Conservation (phyloP, 2,113 vertebrate species). For the Otocyon megalotis region DNA sequence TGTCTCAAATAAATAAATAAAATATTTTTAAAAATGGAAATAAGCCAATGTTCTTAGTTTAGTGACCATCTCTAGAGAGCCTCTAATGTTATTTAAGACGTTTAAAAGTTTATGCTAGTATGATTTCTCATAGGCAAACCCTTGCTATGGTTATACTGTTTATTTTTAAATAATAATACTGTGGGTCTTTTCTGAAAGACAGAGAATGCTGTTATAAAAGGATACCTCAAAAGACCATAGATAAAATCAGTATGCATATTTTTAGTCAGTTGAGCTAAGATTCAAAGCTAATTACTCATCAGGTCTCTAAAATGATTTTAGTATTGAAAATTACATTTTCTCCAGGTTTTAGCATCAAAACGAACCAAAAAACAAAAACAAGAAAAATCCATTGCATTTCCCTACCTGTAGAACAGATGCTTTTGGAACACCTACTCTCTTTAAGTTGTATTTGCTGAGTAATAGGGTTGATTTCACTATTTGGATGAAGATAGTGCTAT, state of each 20-base stretch:
- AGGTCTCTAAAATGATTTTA: constrained; percentile 31
- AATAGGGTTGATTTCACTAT: background rate
- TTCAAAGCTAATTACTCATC: constrained; percentile 38
- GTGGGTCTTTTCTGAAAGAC: constrained; percentile 24
- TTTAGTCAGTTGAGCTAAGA: constrained; percentile 12
- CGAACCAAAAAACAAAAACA: background rate
- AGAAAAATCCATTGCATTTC: constrained; percentile 6
- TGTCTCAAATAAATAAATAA: background rate
- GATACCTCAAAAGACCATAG: constrained; percentile 10
- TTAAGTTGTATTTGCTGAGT: background rate
- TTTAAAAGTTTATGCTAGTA: constrained; percentile 20
- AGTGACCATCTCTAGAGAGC: constrained; percentile 39
- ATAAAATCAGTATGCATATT: background rate
- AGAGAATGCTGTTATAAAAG: background rate
- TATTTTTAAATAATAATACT: constrained; percentile 40
- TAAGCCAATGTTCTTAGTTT: constrained; percentile 9
- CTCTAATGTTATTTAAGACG: constrained; percentile 6
- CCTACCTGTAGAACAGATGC: background rate
- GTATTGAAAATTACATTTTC: constrained; percentile 58
- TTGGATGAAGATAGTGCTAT: background rate
- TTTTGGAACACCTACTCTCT: background rate
- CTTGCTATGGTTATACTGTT: background rate
- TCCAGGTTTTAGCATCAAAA: background rate
- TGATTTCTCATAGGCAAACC: background rate
- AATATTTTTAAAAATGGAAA: background rate